Evolutionary conservation across 2,113 vertebrate genomes (phyloP), one percentile per base, ranked within the genome.

Genomic region (Trematocara stigmaticum): DNA sequence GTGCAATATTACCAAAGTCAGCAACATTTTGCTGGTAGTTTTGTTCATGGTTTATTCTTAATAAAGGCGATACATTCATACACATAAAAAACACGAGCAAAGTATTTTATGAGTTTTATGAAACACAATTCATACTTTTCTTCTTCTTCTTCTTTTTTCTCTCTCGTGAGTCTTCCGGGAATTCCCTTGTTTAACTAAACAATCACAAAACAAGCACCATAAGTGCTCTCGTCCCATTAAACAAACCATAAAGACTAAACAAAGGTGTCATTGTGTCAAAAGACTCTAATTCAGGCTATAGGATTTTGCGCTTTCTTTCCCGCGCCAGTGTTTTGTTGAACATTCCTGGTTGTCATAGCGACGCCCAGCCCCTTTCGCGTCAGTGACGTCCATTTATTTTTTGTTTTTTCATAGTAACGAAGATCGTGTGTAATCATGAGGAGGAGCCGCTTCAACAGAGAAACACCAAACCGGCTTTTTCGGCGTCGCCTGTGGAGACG

Each of bases 241-340:
- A 57, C 10, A 11, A 55, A 3, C 7, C 11, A 23, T 10, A 6
- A 76, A 18, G 18, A 4, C 12, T 31, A 12, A 20, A 84, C 31
- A 79, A 80, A 31, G 3, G 61, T 74, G 34, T 78, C 18, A 87
- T 47, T 87, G 79, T 84, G 83, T 80, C 20, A 89, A 90, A 87
- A 80, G 64, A 18, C 52, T 71, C 61, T 9, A 10, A 78, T 84
- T 16, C 81, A 49, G 49, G 76, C 83, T 59, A 86, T 76, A 87
- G 49, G 35, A 35, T 11, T n/a, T 38, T 3, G 8, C 23, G 79
- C 79, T 83, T 74, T 89, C 40, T 88, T 92, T 91, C 86, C 83
- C 87, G 42, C 90, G 86, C 87, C 87, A 20, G 2, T 97, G 95
- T 97, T 96, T 93, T 96, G 95, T 88, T 94, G 85, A 93, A 96